phyloP scores from a whole-genome alignment of 2,888 invertebrate species.

The Cheilosia scutellata region DNA sequence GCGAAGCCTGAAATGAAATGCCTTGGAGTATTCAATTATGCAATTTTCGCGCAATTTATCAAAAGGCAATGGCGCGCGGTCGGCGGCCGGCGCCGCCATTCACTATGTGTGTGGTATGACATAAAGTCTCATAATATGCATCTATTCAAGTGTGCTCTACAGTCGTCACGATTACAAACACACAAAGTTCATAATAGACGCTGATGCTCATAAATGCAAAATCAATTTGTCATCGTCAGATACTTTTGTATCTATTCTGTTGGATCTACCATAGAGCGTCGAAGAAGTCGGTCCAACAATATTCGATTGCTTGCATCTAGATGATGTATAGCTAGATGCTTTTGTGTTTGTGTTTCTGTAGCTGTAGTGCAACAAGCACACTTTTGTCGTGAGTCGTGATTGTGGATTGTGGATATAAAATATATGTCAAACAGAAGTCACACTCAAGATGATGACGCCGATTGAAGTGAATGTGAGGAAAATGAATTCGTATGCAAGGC shows the following conservation, averaged over 20 bases:
- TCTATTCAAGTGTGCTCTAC: constrained; percentile 1
- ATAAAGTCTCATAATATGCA: constrained; percentile 4
- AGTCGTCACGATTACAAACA: constrained; percentile 21
- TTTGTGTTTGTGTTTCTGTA: neutral
- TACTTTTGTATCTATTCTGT: constrained; percentile 25
- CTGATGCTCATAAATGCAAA: constrained; percentile 61
- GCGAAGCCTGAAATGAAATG: constrained; percentile 35
- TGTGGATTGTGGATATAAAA: constrained; percentile 34
- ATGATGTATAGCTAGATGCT: neutral
- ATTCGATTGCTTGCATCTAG: neutral
- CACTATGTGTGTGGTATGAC: constrained; percentile 43
- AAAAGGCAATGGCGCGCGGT: constrained; percentile 35
- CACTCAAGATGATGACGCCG: constrained; percentile 28
- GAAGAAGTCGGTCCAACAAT: neutral
- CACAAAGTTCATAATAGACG: constrained; percentile 34
- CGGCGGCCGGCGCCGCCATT: neutral
- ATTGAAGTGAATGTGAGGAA: constrained; percentile 26
- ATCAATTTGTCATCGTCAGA: constrained; percentile 72
- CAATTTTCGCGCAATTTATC: constrained; percentile 71
- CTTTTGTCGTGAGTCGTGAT: constrained; percentile 68
- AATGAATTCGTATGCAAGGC: constrained; percentile 5
- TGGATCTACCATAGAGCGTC: neutral
- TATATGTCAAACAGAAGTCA: constrained; percentile 54
- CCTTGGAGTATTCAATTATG: constrained; percentile 68
- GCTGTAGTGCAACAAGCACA: constrained; percentile 33